Conservation (phyloP, 35 echinoderm and acorn worm genomes). For the Chiridota heheva region DNA sequence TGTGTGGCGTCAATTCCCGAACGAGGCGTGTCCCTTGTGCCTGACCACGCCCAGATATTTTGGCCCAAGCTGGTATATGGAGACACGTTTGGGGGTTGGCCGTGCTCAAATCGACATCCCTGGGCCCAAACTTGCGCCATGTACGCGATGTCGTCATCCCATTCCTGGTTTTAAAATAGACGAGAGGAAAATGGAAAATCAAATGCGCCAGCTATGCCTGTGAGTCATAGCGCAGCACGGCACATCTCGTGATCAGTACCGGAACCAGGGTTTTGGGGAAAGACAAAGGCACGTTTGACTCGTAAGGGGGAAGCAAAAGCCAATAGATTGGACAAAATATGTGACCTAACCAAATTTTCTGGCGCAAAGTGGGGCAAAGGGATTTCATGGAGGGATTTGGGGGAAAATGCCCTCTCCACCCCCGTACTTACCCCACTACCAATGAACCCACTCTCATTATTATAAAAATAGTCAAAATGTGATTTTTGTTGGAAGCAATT, state of each 20-base stretch:
- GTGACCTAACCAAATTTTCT: no score
- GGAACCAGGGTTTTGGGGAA: neutral
- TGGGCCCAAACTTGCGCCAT: slow-evolving; percentile 66
- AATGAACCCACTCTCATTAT: no score
- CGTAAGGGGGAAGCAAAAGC: neutral
- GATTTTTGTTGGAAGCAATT: no score
- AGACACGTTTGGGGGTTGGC: slow-evolving; percentile 55
- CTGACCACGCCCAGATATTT: slow-evolving; percentile 54
- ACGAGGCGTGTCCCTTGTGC: slow-evolving; percentile 17
- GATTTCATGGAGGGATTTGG: no score
- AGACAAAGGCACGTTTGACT: neutral
- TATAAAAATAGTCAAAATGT: no score
- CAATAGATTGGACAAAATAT: no score
- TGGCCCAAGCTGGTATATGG: slow-evolving; percentile 59
- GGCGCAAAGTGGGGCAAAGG: no score
- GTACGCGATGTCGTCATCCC: slow-evolving; percentile 64
- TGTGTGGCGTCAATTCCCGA: slow-evolving; percentile 34
- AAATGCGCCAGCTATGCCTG: neutral
- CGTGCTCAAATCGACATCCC: slow-evolving; percentile 45
- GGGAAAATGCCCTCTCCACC: no score
- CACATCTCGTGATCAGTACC: neutral
- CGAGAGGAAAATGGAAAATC: neutral
- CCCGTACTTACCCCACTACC: no score
- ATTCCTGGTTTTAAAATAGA: slow-evolving; percentile 27
- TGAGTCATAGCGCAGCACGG: neutral